A percentile compares a stretch with the other conserved stretches of the same genome.
Evolutionary conservation across 1,140 invertebrate species (phyloP).

Genomic region (Drosophila eugracilis): DNA sequence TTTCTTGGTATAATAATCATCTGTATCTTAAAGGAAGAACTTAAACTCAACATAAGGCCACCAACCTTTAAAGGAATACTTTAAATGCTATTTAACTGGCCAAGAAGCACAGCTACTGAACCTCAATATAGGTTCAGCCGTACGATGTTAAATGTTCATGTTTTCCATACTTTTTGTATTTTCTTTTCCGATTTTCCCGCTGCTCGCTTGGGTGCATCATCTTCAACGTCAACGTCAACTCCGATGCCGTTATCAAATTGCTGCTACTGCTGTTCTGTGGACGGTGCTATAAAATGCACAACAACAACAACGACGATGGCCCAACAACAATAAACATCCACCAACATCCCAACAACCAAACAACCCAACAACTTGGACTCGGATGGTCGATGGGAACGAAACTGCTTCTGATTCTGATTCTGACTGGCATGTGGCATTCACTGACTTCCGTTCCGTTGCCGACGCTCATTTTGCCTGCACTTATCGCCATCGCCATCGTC

Average conservation of each 20-base stretch:
- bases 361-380: constrained; percentile 51
- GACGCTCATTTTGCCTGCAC: constrained; percentile 79
- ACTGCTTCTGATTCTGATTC: constrained; percentile 61
- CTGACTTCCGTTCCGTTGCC: constrained; percentile 72
- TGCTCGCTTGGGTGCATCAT: constrained; percentile 54
- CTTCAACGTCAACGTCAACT: constrained; percentile 73
- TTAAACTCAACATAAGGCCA: not conserved
- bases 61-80: not conserved
- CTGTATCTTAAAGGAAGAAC: too few relatives aligned
- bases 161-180: constrained; percentile 45
- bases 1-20: too few relatives aligned
- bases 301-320: constrained; percentile 51
- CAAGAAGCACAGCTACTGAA: constrained; percentile 8
- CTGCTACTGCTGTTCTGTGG: constrained; percentile 49
- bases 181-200: constrained; percentile 42
- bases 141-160: constrained; percentile 36
- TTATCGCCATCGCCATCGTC: constrained; percentile 62
- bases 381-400: constrained; percentile 54
- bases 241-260: constrained; percentile 74
- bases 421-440: constrained; percentile 81
- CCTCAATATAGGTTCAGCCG: constrained; percentile 12
- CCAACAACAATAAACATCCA: constrained; percentile 43
- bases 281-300: constrained; percentile 68
- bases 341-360: constrained; percentile 18
- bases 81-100: constrained; percentile 11